A percentile compares a stretch with the other conserved stretches of the same genome.
Conservation (phyloP, 1,140 invertebrate species). For the Drosophila littoralis region DNA sequence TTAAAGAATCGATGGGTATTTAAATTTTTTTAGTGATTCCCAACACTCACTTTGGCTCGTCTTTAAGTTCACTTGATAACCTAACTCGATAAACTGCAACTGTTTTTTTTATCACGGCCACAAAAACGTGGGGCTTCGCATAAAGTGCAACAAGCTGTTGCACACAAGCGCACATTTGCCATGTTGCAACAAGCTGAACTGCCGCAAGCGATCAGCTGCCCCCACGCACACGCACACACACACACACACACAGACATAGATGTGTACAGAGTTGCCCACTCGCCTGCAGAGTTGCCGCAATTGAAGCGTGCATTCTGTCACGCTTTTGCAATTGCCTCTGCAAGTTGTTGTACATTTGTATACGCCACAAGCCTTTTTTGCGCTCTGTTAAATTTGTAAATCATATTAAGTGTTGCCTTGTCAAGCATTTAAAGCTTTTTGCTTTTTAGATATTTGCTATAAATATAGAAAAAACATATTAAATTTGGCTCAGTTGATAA, state of each 20-base stretch:
- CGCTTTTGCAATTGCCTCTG: constrained; percentile 4
- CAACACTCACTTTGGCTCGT: neutral
- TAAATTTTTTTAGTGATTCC: neutral
- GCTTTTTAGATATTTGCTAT: neutral
- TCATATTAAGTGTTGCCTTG: constrained; percentile 12
- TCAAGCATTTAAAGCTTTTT: neutral
- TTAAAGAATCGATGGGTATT: neutral
- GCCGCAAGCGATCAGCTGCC: constrained; percentile 17
- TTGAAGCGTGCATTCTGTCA: constrained; percentile 3
- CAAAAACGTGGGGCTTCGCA: constrained; percentile 5
- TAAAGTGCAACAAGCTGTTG: constrained; percentile 21
- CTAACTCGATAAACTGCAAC: constrained; percentile 9
- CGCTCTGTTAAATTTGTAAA: constrained; percentile 19
- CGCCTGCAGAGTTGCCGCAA: neutral
- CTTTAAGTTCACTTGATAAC: constrained; percentile 23
- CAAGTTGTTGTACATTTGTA: constrained; percentile 21
- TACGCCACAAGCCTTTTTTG: constrained; percentile 18
- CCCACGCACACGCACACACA: neutral
- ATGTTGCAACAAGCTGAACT: constrained; percentile 17
- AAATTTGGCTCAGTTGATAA: neutral
- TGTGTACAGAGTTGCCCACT: neutral
- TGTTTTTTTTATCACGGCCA: constrained; percentile 1
- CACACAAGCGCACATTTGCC: constrained; percentile 15
- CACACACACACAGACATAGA: neutral
- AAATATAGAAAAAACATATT: no score